phyloP scores from a whole-genome alignment of 2,113 vertebrate species.

The Odontophorus gujanensis region DNA sequence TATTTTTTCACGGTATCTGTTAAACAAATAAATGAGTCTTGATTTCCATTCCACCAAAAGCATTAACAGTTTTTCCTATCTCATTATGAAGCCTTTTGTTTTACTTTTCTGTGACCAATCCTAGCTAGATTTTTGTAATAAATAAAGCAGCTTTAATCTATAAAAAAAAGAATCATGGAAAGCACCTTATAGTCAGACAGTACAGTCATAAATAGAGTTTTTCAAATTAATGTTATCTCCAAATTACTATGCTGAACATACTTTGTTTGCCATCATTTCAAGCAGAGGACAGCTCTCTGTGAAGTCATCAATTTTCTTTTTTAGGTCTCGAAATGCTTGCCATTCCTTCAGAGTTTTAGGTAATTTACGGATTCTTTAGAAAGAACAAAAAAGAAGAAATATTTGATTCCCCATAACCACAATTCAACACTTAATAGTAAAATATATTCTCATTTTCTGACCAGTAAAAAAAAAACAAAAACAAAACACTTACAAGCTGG shows the following conservation, averaged over 20 bases:
- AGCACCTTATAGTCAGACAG: not conserved
- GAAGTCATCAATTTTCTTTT: constrained; percentile 86
- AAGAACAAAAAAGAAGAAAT: not conserved
- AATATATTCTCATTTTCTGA: not conserved
- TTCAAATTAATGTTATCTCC: constrained; percentile 6
- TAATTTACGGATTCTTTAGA: constrained; percentile 81
- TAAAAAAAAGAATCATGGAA: not conserved
- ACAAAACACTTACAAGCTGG: not conserved
- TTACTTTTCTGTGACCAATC: not conserved
- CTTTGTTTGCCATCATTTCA: constrained; percentile 88
- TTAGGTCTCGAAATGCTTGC: constrained; percentile 85
- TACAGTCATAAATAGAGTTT: not conserved
- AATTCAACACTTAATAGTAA: not conserved
- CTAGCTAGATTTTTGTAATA: not conserved
- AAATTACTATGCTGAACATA: constrained; percentile 45
- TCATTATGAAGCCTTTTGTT: not conserved
- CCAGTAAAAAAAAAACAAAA: not conserved
- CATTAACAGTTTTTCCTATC: not conserved
- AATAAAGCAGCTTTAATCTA: not conserved
- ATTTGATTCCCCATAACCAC: not conserved
- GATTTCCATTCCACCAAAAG: not conserved
- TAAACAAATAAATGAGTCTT: not conserved
- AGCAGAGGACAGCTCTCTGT: constrained; percentile 85
- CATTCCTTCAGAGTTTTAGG: constrained; percentile 86
- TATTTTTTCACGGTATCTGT: not conserved